Evolutionary conservation across 2,888 invertebrate species (phyloP), one percentile per base, ranked within the genome.

Genomic region (Lysandra coridon): DNA sequence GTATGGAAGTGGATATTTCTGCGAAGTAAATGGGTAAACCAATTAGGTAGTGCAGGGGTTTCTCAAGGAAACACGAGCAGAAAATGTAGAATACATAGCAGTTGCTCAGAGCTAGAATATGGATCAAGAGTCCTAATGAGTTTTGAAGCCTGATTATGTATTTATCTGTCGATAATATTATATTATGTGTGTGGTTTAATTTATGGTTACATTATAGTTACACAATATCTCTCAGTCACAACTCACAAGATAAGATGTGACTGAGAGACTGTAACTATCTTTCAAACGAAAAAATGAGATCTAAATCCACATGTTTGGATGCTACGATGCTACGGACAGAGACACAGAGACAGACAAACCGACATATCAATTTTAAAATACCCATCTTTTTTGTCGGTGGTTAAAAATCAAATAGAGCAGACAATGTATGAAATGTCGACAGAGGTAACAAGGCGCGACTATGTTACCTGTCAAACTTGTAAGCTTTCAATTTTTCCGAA

Each of bases 401-500:
- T 74, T 30, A 23, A 30, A 49, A 49, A 17, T 76, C 5, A 30
- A 53, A 76, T 23, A 33, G 73, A 44, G 44, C 30, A 44, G 23
- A 53, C 49, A 75, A 53, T 53, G 53, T 53, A 53, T 75, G 33
- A 57, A 75, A 44, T 75, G 57, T 53, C 76, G 17, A 57, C 76
- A 12, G 33, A 17, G 14, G 53, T 76, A 76, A 76, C 76, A 57
- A 76, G 76, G 30, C 14, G 33, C 49, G 49, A 33, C 75, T 5
- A 14, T 33, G 76, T 53, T 57, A 37, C 53, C 76, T 57, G 76
- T 76, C 76, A 76, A 53, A 53, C 23, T n/a, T 37, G 76, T 53
- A 37, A 76, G 76, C 76, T 76, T 53, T 53, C 53, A 53, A 76
- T 76, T 76, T 76, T 76, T 76, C 57, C 30, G 53, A 76, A 76